Evolutionary conservation across 2,113 vertebrate genomes (phyloP).

Genomic region (Cebus imitator): DNA sequence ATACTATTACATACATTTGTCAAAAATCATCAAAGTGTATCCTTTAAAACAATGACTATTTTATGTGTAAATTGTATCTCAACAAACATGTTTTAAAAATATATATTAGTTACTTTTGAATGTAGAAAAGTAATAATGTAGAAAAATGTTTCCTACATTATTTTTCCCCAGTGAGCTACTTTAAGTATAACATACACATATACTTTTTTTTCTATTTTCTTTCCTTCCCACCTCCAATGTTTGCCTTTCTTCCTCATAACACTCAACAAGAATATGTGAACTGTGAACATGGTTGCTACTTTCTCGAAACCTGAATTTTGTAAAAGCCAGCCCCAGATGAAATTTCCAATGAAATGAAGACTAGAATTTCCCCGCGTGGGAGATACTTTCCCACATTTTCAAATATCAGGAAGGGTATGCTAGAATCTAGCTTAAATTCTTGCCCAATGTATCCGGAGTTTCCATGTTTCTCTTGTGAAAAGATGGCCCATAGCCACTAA

Average conservation of each 20-base stretch:
- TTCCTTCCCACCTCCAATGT: neutral
- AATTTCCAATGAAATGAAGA: neutral
- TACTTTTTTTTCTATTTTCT: neutral
- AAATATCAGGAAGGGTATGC: neutral
- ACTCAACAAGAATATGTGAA: neutral
- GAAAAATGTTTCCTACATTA: neutral
- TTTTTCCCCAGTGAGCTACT: neutral
- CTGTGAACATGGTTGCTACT: neutral
- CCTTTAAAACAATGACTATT: neutral
- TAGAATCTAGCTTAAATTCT: neutral
- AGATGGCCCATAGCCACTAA: neutral
- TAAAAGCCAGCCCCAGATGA: neutral
- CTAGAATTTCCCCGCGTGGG: neutral
- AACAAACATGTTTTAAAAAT: neutral
- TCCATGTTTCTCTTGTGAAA: neutral
- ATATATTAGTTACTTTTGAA: neutral
- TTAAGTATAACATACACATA: neutral
- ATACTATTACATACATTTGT: neutral
- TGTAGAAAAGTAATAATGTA: too few species aligned
- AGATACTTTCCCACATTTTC: neutral
- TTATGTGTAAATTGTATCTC: neutral
- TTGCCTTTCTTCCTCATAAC: neutral
- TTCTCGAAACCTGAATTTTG: neutral
- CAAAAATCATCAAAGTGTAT: neutral
- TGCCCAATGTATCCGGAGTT: neutral